Evolutionary conservation across 2,888 invertebrate genomes (phyloP), one percentile per base, ranked within the genome.

Genomic region (Lycophotia porphyrea): DNA sequence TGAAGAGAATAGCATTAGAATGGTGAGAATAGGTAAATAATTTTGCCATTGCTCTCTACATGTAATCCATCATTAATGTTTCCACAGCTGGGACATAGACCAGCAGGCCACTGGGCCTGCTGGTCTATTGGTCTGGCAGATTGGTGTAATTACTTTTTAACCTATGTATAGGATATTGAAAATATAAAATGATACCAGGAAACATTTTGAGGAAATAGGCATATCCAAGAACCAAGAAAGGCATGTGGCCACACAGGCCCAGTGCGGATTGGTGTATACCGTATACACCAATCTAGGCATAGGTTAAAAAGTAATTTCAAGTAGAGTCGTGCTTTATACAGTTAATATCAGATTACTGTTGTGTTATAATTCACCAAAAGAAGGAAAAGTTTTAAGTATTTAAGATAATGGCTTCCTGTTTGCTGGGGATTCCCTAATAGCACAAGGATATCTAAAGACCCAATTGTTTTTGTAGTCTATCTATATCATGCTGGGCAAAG

Each of bases 341-440:
- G 36, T 61, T 58, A 8, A 27, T 36, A 34, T 36, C 21, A 13
- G 13, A 52, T n/a, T 36, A 18, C 5, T n/a, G 18, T 5, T n/a
- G n/a, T 52, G n/a, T 11, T 52, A 21, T 34, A n/a, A 69, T n/a
- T 36, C 21, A 70, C 13, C 21, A 70, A 11, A 44, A 31, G 8
- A 44, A 27, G 67, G 27, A n/a, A 71, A 44, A 34, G 13, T 15
- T 55, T 55, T 3, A n/a, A 34, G 11, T 67, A 18, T 47, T 47
- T 69, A 44, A 44, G 27, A 21, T n/a, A 70, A 44, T 44, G 34
- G 1, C 18, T 70, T 70, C 34, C 9, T 70, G n/a, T 44, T 71
- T 21, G 5, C 2, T 27, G 5, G 15, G 27, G 44, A 18, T 47
- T 47, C 3, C 18, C n/a, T 71, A 71, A 71, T n/a, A 21, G 13